Conservation (phyloP, 2,113 vertebrate species). For the Siniperca knerii region DNA sequence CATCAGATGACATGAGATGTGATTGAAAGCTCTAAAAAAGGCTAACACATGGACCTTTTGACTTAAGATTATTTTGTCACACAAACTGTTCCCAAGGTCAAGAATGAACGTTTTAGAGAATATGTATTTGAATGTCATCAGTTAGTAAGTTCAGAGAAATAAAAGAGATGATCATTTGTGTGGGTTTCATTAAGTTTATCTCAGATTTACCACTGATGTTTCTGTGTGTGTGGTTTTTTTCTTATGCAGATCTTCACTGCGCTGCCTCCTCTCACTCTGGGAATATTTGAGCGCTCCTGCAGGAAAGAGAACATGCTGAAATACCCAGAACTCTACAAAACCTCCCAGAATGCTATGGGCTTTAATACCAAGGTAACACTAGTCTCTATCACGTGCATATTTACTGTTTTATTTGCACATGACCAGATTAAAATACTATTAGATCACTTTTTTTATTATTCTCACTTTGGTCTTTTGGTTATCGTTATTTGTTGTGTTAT, state of each 20-base stretch:
- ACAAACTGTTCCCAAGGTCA: not conserved
- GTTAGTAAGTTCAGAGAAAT: not conserved
- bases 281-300: slow-evolving; percentile 98
- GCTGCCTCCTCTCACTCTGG: slow-evolving; percentile 95
- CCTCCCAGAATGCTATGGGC: slow-evolving; percentile 96
- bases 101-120: not conserved
- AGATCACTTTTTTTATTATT: not conserved
- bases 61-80: not conserved
- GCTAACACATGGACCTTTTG: not conserved
- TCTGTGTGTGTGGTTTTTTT: not conserved
- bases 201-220: not conserved
- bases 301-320: slow-evolving; percentile 99
- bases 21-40: not conserved
- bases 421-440: not conserved
- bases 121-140: not conserved
- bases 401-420: not conserved
- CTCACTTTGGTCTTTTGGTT: not conserved
- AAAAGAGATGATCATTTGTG: not conserved
- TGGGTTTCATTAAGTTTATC: not conserved
- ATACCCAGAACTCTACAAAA: slow-evolving; percentile 98
- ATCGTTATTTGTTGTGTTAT: not conserved
- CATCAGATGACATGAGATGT: not conserved
- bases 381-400: not conserved
- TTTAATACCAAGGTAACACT: slow-evolving; percentile 96
- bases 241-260: slow-evolving; percentile 92